Evolutionary conservation across 1,140 invertebrate genomes (phyloP), one percentile per base, ranked within the genome.

Genomic region (Drosophila lowei): DNA sequence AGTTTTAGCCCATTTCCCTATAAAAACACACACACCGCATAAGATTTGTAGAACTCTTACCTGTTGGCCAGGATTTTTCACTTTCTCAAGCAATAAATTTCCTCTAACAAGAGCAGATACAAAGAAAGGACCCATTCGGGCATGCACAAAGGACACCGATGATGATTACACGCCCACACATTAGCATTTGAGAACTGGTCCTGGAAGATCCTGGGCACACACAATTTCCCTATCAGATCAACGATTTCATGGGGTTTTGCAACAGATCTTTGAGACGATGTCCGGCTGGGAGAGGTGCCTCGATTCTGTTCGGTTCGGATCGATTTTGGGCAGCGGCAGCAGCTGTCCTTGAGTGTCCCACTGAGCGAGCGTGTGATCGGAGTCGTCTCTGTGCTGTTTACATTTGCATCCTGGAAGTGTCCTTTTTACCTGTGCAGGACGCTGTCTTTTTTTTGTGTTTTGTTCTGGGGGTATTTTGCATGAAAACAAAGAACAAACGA

Each of bases 331-430:
- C 77, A 53, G 72, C 70, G 48, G 60, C 77, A 53, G 72, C 70
- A 67, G 66, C 76, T 66, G 62, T 49, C 60, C 77, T 60, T 52
- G 65, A 62, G 34, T 49, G n/a, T 62, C 71, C 81, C 50, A 72
- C 79, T 73, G 78, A 72, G 79, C 43, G 83, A 77, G 81, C 83
- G 79, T 88, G 84, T 89, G 83, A 88, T 88, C 84, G 80, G 55
- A 55, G 59, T 28, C 41, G 42, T 53, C 9, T 52, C n/a, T 44
- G 13, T 41, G 74, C 38, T 88, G 67, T 83, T 88, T 76, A 61
- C 78, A 88, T 89, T 83, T 89, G 75, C 84, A 89, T 89, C 59
- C 74, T 71, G 43, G 18, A 43, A 43, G 49, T 58, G 63, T 77
- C 66, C 57, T 65, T 76, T 76, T 77, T 77, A 68, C 72, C 72